Evolutionary conservation across 2,797 vertebrate genomes (phyloP), one percentile per base, ranked within the genome.

Genomic region (Enteromius radiatus): DNA sequence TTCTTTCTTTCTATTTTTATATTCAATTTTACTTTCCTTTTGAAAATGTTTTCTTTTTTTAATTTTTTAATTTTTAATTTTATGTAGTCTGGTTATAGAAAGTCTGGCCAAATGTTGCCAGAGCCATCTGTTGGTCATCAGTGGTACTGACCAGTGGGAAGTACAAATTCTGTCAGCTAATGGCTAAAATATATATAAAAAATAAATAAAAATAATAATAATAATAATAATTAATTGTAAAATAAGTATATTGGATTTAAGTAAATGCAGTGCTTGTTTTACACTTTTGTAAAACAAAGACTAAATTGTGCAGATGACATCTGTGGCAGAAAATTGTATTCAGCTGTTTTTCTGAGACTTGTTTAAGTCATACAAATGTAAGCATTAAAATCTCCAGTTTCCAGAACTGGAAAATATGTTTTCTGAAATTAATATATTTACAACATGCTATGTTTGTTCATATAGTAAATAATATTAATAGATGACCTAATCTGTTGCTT

Each of bases 41-140:
- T 75, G 38, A 23, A 23, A 23, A 26, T 2, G 47, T 45, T 17
- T 33, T 11, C 26, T 2, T 36, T 11, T 33, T 10, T 12, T n/a
- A n/a, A 31, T 3, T 19, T 71, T 9, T 31, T 33, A 36, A 52
- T 19, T 36, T 36, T 36, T n/a, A 38, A 36, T 5, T 56, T 17
- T 10, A 23, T 54, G 17, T 21, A 5, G 45, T 70, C 19, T 80
- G 36, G 12, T 61, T 70, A 59, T 56, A 69, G 64, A 56, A 56
- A 56, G n/a, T 26, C 36, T 59, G 23, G 36, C 26, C 67, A 2
- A 41, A 63, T 74, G 28, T 76, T 43, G 26, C 64, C 26, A 73
- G 61, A 38, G 89, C 87, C 89, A 87, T 89, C 87, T 89, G 78
- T 86, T 87, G 89, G 86, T 71, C n/a, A 82, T 70, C 15, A 75